phyloP scores from a whole-genome alignment of 2,797 vertebrate species.

The Alosa sapidissima region DNA sequence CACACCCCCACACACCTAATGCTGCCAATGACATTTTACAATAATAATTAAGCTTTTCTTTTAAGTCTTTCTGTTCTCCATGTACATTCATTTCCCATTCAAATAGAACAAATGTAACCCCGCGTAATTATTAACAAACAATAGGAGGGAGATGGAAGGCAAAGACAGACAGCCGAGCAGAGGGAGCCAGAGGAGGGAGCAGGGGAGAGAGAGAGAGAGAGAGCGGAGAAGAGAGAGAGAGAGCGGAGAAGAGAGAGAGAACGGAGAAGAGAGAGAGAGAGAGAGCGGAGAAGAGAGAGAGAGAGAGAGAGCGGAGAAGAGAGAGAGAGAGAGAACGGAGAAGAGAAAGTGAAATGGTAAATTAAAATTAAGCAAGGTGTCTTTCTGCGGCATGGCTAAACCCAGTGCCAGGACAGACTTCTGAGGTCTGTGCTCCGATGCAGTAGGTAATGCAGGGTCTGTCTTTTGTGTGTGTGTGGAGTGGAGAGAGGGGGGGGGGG shows the following conservation, averaged over 20 bases:
- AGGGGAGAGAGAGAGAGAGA: conserved; percentile 45
- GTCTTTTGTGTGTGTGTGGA: conserved; percentile 1
- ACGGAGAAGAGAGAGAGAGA: conserved; percentile 22
- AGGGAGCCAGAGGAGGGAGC: conserved; percentile 22
- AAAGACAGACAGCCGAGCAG: conserved; percentile 38
- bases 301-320: conserved; percentile 18
- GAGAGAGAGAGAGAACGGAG: background rate
- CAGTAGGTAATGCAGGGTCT: conserved; percentile 25
- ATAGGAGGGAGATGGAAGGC: conserved; percentile 57
- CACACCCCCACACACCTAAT: conserved; percentile 25
- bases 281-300: conserved; percentile 17
- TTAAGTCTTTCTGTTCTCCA: conserved; percentile 50
- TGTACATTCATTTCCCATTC: conserved; percentile 26
- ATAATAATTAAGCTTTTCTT: conserved; percentile 74
- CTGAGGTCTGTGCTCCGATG: background rate
- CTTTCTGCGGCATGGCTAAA: background rate
- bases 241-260: conserved; percentile 18
- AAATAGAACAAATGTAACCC: conserved; percentile 67
- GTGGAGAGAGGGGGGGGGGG: conserved; percentile 37
- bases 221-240: conserved; percentile 16
- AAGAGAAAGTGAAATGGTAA: conserved; percentile 31
- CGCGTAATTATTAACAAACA: conserved; percentile 66
- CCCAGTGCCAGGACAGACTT: background rate
- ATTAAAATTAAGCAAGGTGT: background rate
- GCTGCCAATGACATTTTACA: conserved; percentile 69